These are phyloP conservation scores for Phoebastria nigripes DNA, from an alignment of 2,797 vertebrate species.

Conservation along the genomic window DNA sequence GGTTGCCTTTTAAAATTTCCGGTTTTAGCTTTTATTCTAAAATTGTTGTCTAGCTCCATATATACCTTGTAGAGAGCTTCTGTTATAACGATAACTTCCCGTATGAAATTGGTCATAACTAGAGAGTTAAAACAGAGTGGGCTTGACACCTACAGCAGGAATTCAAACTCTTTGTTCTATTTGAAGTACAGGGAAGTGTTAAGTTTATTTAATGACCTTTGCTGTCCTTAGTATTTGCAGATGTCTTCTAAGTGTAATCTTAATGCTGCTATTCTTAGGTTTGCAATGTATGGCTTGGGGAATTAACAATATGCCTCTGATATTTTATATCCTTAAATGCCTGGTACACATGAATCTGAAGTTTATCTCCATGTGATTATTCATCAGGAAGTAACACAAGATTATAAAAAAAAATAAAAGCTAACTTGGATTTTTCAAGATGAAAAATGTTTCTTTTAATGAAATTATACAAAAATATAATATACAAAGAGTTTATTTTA, in stretches of 20 bases:
- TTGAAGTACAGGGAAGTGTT: not conserved
- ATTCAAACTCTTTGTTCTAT: not conserved
- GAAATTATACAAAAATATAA: not conserved
- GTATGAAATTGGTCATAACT: not conserved
- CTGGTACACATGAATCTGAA: not conserved
- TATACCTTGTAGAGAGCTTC: not conserved
- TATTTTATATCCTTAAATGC: not conserved
- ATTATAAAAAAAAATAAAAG: not conserved
- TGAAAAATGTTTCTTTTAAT: not conserved
- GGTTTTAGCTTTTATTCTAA: not conserved
- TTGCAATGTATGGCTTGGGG: not conserved
- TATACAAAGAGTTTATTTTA: not conserved
- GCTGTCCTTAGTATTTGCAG: not conserved
- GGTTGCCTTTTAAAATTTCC: not conserved
- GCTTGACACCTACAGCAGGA: not conserved
- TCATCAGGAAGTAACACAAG: not conserved
- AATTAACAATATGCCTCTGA: not conserved
- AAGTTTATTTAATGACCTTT: constrained; percentile 5
- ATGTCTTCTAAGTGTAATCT: not conserved
- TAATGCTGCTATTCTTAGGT: not conserved
- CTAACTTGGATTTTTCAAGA: not conserved
- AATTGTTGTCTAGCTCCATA: not conserved
- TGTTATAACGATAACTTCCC: not conserved
- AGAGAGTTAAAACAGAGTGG: not conserved
- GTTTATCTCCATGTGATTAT: not conserved